Evolutionary conservation across 2,888 invertebrate genomes (phyloP), one percentile per base, ranked within the genome.

Genomic region (Eupithecia vulgata): DNA sequence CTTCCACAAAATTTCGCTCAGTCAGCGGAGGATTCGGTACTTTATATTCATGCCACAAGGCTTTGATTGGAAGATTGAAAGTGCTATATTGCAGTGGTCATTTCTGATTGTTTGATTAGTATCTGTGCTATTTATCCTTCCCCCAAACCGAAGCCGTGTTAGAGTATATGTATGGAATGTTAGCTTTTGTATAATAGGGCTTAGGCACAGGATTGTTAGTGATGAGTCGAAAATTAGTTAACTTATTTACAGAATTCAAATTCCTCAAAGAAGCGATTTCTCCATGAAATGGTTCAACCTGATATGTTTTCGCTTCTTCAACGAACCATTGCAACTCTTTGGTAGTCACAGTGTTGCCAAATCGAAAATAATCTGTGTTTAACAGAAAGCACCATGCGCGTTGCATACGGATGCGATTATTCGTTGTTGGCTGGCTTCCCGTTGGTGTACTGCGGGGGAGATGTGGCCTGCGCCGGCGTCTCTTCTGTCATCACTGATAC

Each of bases 401-500:
- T 83, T 78, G 78, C 75, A 42, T 42, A 57, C 45, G 45, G 75
- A 68, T 74, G 76, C 80, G 81, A 80, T 81, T 81, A 88, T 81
- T 91, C 90, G 82, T 89, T 89, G 84, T 87, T 84, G 67, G 87
- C 86, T 65, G 92, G 90, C 81, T 93, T 94, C 76, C 94, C 93
- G 87, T 94, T 94, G 82, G 91, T 90, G 87, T 95, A 95, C 75
- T 94, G 92, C 66, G 95, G 95, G 69, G 95, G 95, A 64, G 93
- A 87, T 76, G 82, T 81, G 70, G 79, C 82, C 75, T 81, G 87
- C 76, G 78, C 84, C 83, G 78, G 83, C 88, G 73, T 86, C 40
- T 95, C 96, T 86, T 98, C 98, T 86, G 98, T 97, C 96, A 98
- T 98, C 70, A 97, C 98, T 65, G 97, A 97, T 79, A 98, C 98